A percentile compares a stretch with the other conserved stretches of the same genome.
Conservation (phyloP, 2,888 invertebrate genomes). For the Hermaeophaga mercurialis region DNA sequence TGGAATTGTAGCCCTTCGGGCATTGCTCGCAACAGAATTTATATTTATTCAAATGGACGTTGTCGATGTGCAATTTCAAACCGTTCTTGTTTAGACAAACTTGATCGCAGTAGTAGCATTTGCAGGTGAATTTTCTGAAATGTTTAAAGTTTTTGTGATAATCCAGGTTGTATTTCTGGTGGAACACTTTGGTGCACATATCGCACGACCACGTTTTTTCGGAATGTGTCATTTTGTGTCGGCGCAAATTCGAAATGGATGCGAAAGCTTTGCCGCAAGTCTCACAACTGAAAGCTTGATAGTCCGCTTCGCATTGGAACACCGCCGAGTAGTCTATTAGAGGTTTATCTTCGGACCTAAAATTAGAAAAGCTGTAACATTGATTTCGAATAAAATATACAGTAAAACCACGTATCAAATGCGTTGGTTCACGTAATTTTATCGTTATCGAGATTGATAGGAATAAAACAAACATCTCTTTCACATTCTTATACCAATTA, state of each 20-base stretch:
- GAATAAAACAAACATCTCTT: no score
- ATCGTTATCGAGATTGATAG: no score
- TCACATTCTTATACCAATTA: no score
- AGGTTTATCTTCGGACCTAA: conserved; percentile 24
- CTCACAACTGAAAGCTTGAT: conserved; percentile 32
- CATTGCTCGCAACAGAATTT: conserved; percentile 45
- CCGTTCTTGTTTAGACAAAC: conserved; percentile 36
- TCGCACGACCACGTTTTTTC: conserved; percentile 39
- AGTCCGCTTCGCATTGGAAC: conserved; percentile 26
- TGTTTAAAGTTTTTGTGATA: conserved; percentile 56
- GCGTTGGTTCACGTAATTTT: no score
- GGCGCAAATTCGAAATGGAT: conserved; percentile 30
- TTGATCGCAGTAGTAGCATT: conserved; percentile 40
- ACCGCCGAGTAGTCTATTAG: conserved; percentile 20
- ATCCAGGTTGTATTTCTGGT: conserved; percentile 60
- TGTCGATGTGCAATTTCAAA: conserved; percentile 38
- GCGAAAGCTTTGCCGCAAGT: conserved; percentile 37
- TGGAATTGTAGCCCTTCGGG: conserved; percentile 40
- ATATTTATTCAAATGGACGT: conserved; percentile 59
- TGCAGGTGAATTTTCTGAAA: conserved; percentile 22
- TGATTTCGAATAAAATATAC: no score
- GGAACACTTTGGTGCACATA: conserved; percentile 44
- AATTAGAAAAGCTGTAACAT: conserved; percentile 21
- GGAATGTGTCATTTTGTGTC: conserved; percentile 35
- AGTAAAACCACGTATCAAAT: no score